A percentile compares a stretch with the other conserved stretches of the same genome.
Evolutionary conservation across 2,113 vertebrate genomes (phyloP).

Genomic region (Dendropsophus ebraccatus): DNA sequence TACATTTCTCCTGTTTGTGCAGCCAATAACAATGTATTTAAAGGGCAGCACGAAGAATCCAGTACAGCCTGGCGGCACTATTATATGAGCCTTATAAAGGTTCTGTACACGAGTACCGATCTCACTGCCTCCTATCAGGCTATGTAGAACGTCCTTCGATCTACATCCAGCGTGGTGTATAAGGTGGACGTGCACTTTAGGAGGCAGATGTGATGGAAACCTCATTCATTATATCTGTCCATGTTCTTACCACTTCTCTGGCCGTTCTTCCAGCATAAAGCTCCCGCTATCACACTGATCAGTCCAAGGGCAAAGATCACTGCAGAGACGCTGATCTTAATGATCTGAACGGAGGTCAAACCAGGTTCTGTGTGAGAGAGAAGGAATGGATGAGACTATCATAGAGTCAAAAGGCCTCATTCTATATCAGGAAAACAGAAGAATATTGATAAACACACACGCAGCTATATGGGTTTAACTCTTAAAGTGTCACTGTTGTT

Average conservation of each 20-base stretch:
- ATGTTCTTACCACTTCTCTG: conserved; percentile 38
- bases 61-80: too few relatives aligned
- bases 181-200: neutral
- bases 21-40: too few relatives aligned
- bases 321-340: conserved; percentile 31
- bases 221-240: neutral
- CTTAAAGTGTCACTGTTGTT: too few relatives aligned
- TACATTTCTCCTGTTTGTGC: too few relatives aligned
- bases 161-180: neutral
- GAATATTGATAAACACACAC: too few relatives aligned
- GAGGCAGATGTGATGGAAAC: neutral
- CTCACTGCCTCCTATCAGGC: too few relatives aligned
- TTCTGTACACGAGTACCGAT: too few relatives aligned
- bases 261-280: neutral
- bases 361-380: conserved; percentile 7
- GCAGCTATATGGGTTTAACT: too few relatives aligned
- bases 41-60: too few relatives aligned
- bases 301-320: conserved; percentile 28
- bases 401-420: neutral
- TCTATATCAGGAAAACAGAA: neutral
- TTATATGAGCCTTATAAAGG: too few relatives aligned
- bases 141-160: too few relatives aligned
- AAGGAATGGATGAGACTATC: neutral
- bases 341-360: conserved; percentile 42
- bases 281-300: neutral